phyloP scores from a whole-genome alignment of 1,140 invertebrate genomes.

The Calliopsis andreniformis region DNA sequence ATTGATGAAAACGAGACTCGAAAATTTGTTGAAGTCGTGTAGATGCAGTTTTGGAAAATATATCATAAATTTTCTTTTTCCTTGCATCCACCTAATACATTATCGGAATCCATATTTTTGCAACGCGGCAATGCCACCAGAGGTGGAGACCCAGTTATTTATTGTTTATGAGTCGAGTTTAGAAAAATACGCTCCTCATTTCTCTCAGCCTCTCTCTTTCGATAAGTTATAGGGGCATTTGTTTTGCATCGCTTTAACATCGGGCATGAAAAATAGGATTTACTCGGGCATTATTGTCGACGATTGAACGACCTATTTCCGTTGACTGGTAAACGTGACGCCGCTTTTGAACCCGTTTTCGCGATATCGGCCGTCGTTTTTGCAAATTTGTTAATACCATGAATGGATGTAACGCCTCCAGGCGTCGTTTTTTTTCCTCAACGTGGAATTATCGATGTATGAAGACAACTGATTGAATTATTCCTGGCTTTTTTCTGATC shows the following conservation, averaged over 20 bases:
- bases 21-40: too few species aligned
- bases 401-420: too few species aligned
- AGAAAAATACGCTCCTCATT: neutral
- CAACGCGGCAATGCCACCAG: neutral
- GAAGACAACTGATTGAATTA: conserved; percentile 31
- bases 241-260: conserved; percentile 15
- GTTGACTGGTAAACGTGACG: conserved; percentile 1
- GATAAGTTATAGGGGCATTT: conserved; percentile 25
- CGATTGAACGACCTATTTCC: conserved; percentile 18
- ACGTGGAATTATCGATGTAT: conserved; percentile 19
- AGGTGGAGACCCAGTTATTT: conserved; percentile 13
- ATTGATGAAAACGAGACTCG: too few species aligned
- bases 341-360: neutral
- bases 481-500: conserved; percentile 17
- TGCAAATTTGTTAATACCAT: too few species aligned
- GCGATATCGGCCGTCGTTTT: too few species aligned
- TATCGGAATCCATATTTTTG: conserved; percentile 12
- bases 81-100: neutral
- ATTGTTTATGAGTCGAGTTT: neutral
- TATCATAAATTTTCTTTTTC: conserved; percentile 10
- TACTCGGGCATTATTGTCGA: conserved; percentile 7
- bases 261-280: conserved; percentile 5
- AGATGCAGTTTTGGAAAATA: too few species aligned
- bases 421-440: too few species aligned
- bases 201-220: neutral